Base-by-base conservation (phyloP, 2,888 invertebrate species). In the Epinotia demarniana region DNA sequence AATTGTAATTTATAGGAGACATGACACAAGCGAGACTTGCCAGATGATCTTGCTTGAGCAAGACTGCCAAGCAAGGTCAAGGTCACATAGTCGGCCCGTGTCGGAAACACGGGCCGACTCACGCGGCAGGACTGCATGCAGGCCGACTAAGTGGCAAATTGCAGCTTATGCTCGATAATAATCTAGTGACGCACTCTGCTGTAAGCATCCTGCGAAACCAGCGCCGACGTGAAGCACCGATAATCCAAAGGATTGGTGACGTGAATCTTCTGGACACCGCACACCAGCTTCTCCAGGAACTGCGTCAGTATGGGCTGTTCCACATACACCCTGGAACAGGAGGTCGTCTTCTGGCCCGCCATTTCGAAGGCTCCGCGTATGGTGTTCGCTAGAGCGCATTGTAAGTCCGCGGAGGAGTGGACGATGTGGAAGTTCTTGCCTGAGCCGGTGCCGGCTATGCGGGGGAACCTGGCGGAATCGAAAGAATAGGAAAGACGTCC, bases 361-460 rank as follows among this genome's bases (percentile, higher is more conserved):
- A 96, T 99, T 91, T 99, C 99, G 53, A 53, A 53, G 8, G 53
- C 53, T 8, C n/a, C 53, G n/a, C 53, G 53, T 8, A 53, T 53
- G 53, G 53, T 53, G 53, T 53, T 53, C 8, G 53, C 6, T n/a
- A 53, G n/a, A 53, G 53, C 53, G 53, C 53, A 53, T 53, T 53
- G 16, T 13, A 53, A n/a, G 53, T 53, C 53, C 53, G 53, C 53
- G n/a, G 53, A 53, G 87, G 98, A 99, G 1, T 99, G 99, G 57
- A 99, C 95, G 84, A 99, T 98, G 89, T 99, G 99, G 90, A 96
- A 99, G 92, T 99, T 99, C 89, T 99, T 99, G 18, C 98, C 99
- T 27, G 97, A 95, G 12, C 98, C 53, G 53, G 53, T 53, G 53
- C 53, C 53, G n/a, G 53, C 53, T 53, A 53, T 53, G n/a, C 53